A percentile compares a stretch with the other conserved stretches of the same genome.
Conservation (phyloP, 2,797 vertebrate species). For the Syndactyla subalaris region DNA sequence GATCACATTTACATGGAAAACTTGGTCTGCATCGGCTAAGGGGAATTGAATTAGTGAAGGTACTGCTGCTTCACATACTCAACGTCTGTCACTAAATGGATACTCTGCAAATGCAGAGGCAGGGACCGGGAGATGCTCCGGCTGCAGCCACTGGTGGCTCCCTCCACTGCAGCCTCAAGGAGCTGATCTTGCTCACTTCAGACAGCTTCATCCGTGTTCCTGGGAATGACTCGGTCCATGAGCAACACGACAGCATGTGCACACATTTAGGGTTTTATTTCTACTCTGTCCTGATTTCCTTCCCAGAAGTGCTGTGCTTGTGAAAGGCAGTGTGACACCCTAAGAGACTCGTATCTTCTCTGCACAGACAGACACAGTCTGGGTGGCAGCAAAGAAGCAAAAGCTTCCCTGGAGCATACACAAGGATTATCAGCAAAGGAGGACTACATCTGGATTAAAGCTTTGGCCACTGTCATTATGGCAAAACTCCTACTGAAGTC, state of each 20-base stretch:
- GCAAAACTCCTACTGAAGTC: background rate
- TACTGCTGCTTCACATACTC: background rate
- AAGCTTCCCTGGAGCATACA: background rate
- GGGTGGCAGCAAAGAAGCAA: background rate
- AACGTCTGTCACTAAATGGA: background rate
- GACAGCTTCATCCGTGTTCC: background rate
- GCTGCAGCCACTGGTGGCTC: background rate
- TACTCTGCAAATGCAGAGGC: background rate
- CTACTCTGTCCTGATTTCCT: background rate
- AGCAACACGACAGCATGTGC: background rate
- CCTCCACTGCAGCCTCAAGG: background rate
- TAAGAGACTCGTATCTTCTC: background rate
- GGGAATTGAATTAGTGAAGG: background rate
- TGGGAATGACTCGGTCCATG: background rate
- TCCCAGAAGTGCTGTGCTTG: background rate
- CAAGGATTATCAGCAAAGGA: background rate
- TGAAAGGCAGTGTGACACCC: background rate
- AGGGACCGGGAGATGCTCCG: background rate
- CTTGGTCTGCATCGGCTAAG: background rate
- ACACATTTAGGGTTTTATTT: background rate
- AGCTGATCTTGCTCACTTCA: background rate
- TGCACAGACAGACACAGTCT: background rate
- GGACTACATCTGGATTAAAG: background rate
- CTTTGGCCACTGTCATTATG: background rate
- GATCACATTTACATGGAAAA: background rate